phyloP scores from a whole-genome alignment of 2,113 vertebrate species.

The Silurus glanis region DNA sequence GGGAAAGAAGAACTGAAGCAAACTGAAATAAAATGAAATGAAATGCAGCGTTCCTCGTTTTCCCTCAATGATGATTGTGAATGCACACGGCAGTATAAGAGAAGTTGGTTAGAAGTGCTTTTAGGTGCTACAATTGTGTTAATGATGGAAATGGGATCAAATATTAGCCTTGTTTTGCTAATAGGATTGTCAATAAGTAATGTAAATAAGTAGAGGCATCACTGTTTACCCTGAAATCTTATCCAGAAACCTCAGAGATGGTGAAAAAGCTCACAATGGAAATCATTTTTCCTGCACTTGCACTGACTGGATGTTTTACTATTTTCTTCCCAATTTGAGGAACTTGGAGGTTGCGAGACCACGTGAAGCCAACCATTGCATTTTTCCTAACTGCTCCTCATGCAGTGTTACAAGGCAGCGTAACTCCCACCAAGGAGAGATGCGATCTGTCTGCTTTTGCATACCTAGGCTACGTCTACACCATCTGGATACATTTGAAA shows the following conservation, averaged over 20 bases:
- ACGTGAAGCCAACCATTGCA: not conserved
- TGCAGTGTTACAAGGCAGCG: too few species aligned
- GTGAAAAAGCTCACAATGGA: not conserved
- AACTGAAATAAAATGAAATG: not conserved
- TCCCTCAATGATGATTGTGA: not conserved
- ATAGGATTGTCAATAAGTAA: not conserved
- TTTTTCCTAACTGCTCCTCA: not conserved
- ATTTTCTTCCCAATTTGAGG: not conserved
- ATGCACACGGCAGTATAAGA: not conserved
- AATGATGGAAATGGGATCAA: not conserved
- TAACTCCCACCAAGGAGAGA: too few species aligned
- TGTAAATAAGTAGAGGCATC: not conserved
- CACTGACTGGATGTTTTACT: not conserved
- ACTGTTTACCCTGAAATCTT: not conserved
- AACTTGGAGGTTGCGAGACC: too few species aligned
- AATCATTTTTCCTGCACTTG: not conserved
- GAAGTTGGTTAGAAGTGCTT: not conserved
- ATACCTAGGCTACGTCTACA: too few species aligned
- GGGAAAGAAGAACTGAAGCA: slow-evolving; percentile 4
- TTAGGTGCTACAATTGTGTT: not conserved
- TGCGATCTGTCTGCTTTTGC: too few species aligned
- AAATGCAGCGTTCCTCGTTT: not conserved
- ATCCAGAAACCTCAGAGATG: not conserved
- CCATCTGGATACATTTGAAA: too few species aligned
- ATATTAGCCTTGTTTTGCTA: not conserved